Percentiles rank a stretch among this genome's conserved stretches.
Conservation (phyloP, 1,140 invertebrate genomes). For the Adoxophyes honmai region DNA sequence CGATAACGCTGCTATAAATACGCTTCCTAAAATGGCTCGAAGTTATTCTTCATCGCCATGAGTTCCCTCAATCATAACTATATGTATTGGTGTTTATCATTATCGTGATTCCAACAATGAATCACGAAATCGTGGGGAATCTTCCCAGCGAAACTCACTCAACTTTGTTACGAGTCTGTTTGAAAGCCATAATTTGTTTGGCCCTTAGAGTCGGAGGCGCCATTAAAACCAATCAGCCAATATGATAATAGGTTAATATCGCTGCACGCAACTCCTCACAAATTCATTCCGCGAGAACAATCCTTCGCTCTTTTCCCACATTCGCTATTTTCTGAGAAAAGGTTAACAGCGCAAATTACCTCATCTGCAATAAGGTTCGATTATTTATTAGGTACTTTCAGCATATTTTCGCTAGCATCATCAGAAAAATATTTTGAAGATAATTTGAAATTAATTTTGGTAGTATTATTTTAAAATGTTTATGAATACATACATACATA, state of each 20-base stretch:
- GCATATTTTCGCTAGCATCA: background rate
- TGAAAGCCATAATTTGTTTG: background rate
- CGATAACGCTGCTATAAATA: too few species aligned
- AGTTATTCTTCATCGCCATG: too few species aligned
- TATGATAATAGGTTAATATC: constrained; percentile 12
- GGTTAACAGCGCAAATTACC: background rate
- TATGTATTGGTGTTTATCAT: too few species aligned
- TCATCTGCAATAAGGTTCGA: background rate
- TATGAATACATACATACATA: too few species aligned
- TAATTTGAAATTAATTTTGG: too few species aligned
- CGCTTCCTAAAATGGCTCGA: too few species aligned
- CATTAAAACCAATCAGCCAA: constrained; percentile 11
- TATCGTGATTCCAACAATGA: background rate
- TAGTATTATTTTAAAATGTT: too few species aligned
- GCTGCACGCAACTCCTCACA: constrained; percentile 6
- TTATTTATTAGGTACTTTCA: background rate
- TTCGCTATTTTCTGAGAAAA: constrained; percentile 12
- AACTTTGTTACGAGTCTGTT: background rate
- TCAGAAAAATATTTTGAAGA: too few species aligned
- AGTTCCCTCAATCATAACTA: too few species aligned
- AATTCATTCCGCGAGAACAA: constrained; percentile 10
- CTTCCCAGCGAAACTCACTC: background rate
- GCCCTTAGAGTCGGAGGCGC: background rate
- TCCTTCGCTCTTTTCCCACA: constrained; percentile 10
- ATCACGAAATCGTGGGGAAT: background rate